Evolutionary conservation across 2,113 vertebrate species (phyloP).

Genomic region (Speoplatyrhinus poulsoni): DNA sequence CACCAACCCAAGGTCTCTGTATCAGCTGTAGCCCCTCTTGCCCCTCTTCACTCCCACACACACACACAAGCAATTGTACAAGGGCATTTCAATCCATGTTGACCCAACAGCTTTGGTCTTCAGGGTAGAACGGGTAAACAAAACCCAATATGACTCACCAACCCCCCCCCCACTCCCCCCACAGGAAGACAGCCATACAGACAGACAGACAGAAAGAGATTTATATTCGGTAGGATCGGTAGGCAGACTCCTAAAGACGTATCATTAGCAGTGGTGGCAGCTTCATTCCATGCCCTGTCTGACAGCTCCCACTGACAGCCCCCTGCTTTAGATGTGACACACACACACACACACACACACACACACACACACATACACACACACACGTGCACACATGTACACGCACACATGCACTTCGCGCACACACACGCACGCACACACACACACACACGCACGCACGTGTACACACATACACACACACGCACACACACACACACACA

Average conservation of each 20-base stretch:
- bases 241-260: neutral
- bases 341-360: conserved; percentile 13
- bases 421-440: conserved; percentile 5
- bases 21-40: conserved; percentile 64
- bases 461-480: neutral
- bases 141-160: conserved; percentile 2
- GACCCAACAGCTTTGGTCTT: conserved; percentile 41
- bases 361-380: conserved; percentile 5
- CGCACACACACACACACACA: neutral
- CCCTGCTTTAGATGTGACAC: conserved; percentile 8
- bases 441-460: conserved; percentile 11
- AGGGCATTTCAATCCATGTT: conserved; percentile 31
- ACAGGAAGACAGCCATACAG: neutral
- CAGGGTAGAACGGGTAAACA: conserved; percentile 43
- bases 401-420: neutral
- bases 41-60: conserved; percentile 25
- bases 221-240: neutral
- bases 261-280: conserved; percentile 2
- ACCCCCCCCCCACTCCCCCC: neutral
- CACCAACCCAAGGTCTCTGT: conserved; percentile 61
- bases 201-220: neutral
- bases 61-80: neutral
- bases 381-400: conserved; percentile 13
- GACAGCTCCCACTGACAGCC: neutral
- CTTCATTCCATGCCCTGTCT: conserved; percentile 1